Conservation (phyloP, 2,113 vertebrate genomes). For the Nothocercus nigrocapillus region DNA sequence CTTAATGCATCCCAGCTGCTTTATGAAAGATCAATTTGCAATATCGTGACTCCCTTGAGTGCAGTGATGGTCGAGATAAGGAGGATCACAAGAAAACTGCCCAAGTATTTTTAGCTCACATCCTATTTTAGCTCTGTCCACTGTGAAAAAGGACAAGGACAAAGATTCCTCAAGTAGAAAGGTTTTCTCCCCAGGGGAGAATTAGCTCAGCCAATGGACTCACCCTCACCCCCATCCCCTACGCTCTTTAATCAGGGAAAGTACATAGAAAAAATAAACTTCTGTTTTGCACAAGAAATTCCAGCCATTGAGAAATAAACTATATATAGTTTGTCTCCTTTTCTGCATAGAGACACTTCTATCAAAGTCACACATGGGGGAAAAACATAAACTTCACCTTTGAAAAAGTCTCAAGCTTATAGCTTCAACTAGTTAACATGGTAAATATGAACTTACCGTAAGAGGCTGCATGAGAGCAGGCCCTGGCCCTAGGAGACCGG, state of each 20-base stretch:
- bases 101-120: neutral
- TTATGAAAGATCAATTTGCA: neutral
- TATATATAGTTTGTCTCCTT: neutral
- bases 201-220: neutral
- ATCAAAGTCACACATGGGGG: neutral
- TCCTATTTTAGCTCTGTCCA: neutral
- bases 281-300: neutral
- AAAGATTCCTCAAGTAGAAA: neutral
- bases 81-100: neutral
- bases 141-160: neutral
- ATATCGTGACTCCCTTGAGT: neutral
- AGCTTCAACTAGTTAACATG: neutral
- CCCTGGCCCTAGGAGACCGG: neutral
- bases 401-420: neutral
- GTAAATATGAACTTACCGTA: neutral
- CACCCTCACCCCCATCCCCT: neutral
- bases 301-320: neutral
- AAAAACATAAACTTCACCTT: neutral
- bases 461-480: neutral
- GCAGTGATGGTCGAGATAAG: neutral
- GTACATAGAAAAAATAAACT: neutral
- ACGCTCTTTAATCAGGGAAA: neutral
- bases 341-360: neutral
- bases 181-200: neutral
- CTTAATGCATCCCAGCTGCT: neutral